Base-by-base conservation (phyloP, 2,888 invertebrate species). In the Papilio protenor region DNA sequence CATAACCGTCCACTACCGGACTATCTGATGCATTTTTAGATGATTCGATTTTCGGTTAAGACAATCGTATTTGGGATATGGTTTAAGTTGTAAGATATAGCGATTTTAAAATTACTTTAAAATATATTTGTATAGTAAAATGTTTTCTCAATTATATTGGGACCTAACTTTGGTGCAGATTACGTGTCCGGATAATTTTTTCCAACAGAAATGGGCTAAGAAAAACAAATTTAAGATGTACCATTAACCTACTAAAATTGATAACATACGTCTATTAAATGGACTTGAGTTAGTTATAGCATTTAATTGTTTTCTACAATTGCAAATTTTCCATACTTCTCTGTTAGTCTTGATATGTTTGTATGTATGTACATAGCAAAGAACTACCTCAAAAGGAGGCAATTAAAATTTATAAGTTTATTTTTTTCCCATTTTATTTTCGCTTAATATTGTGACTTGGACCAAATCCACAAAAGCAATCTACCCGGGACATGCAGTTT, bases 11-110 rank as follows among this genome's bases (percentile, higher is more conserved):
- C 85, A 82, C 80, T 86, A 83, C 83, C 83, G 83, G 80, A 85
- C 84, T 90, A 90, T 90, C 90, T 89, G 90, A 90, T 90, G 90
- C 90, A 94, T 94, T 94, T 94, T 93, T 93, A 93, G 90, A 86
- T 82, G 87, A 89, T 88, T 85, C 89, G 87, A 88, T 89, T 91
- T 89, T 89, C 88, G 93, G 92, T 93, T 90, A 92, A 92, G 91
- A 94, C 94, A 93, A 93, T 93, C 87, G 90, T 76, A 79, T 83
- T n/a, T 45, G 16, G 73, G 52, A 80, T 72, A 64, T 86, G 88
- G 87, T 81, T 16, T 77, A 85, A 86, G 83, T 57, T 10, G 79
- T 14, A 80, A 78, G 79, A 75, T 33, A 3, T n/a, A 80, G 84
- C 80, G 81, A 55, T 66, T 80, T 45, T 14, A 14, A 21, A 21